Conservation (phyloP, 2,888 invertebrate species). For the Parasteatoda lunata region DNA sequence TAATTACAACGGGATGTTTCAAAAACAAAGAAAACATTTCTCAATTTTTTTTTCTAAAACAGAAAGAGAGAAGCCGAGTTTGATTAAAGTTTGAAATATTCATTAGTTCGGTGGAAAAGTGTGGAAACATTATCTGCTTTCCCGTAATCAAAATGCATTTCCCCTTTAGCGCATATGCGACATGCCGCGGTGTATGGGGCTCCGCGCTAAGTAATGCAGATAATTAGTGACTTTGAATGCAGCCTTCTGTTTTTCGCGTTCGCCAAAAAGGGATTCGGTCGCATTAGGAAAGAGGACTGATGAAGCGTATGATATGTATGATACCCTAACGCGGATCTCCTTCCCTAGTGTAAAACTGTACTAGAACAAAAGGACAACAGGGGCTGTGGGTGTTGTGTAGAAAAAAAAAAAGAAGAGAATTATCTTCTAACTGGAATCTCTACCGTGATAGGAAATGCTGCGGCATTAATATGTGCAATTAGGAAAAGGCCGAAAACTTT, state of each 20-base stretch:
- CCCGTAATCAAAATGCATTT: slow-evolving; percentile 62
- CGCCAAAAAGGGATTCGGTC: slow-evolving; percentile 37
- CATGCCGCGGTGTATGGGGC: slow-evolving; percentile 4
- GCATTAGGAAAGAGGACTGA: slow-evolving; percentile 25
- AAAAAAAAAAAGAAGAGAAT: slow-evolving; percentile 9
- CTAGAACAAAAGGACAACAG: slow-evolving; percentile 24
- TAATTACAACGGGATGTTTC: slow-evolving; percentile 62
- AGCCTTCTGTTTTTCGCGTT: slow-evolving; percentile 29
- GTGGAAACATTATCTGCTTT: slow-evolving; percentile 62
- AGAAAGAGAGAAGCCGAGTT: slow-evolving; percentile 41
- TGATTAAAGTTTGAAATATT: slow-evolving; percentile 69
- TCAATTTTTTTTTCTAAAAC: neutral
- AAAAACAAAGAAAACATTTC: slow-evolving; percentile 62
- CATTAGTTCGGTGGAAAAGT: slow-evolving; percentile 47
- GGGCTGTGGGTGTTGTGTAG: neutral
- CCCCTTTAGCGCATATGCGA: slow-evolving; percentile 17
- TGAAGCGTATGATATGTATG: slow-evolving; percentile 55
- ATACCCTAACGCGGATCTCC: slow-evolving; percentile 17
- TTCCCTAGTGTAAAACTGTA: slow-evolving; percentile 1
- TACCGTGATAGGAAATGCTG: slow-evolving; percentile 33
- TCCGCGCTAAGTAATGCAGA: slow-evolving; percentile 55
- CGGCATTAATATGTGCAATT: slow-evolving; percentile 43
- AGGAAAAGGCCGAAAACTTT: slow-evolving; percentile 8
- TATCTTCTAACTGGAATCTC: slow-evolving; percentile 27
- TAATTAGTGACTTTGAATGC: slow-evolving; percentile 63